phyloP scores from a whole-genome alignment of 2,888 invertebrate species.

The Hanleya hanleyi region DNA sequence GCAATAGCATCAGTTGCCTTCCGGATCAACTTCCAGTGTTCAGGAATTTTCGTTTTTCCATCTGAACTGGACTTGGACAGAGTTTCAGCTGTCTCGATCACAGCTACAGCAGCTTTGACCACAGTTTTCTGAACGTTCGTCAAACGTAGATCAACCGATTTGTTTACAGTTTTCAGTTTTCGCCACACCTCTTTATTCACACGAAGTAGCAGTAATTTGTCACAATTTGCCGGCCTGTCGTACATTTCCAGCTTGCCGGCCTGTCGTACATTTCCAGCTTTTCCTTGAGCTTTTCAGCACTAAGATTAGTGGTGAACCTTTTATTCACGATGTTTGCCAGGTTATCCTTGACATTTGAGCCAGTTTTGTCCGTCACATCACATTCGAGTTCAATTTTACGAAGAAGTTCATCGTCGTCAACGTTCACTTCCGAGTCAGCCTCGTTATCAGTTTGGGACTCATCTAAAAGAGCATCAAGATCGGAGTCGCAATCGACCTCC shows the following conservation, averaged over 20 bases:
- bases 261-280: background rate
- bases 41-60: background rate
- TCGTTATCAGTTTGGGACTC: no score
- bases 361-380: no score
- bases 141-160: background rate
- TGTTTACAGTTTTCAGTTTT: background rate
- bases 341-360: no score
- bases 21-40: background rate
- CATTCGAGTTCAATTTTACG: no score
- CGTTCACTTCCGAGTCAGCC: no score
- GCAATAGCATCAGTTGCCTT: conserved; percentile 6
- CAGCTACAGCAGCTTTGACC: background rate
- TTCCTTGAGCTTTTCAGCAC: background rate
- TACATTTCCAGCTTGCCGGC: background rate
- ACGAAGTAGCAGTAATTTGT: background rate
- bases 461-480: no score
- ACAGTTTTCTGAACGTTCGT: background rate
- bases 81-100: background rate
- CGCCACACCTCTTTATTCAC: conserved; percentile 8
- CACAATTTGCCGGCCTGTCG: background rate
- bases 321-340: no score
- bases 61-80: background rate
- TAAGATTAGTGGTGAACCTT: no score
- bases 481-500: no score
- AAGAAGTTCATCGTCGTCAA: no score